phyloP scores from a whole-genome alignment of 2,113 vertebrate genomes.

The Oryctolagus cuniculus region mOryCun1.1 NC_091439.1:97707001-97707500 shows the following conservation, averaged over 20 bases:
- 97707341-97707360: slow-evolving; percentile 21
- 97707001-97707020: background rate
- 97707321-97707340: background rate
- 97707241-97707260: background rate
- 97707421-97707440: background rate
- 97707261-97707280: background rate
- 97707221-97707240: background rate
- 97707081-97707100: background rate
- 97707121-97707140: slow-evolving; percentile 5
- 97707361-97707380: background rate
- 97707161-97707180: background rate
- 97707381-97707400: background rate
- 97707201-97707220: slow-evolving; percentile 58
- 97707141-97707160: background rate
- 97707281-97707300: slow-evolving; percentile 5
- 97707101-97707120: slow-evolving; percentile 18
- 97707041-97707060: slow-evolving; percentile 19
- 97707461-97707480: background rate
- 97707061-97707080: background rate
- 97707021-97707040: slow-evolving; percentile 8
- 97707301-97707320: background rate
- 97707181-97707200: background rate
- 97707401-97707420: background rate
- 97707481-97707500: background rate
- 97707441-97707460: background rate